A percentile compares a stretch with the other conserved stretches of the same genome.
Conservation (phyloP, 2,797 vertebrate genomes). For the Halcyon badia region DNA sequence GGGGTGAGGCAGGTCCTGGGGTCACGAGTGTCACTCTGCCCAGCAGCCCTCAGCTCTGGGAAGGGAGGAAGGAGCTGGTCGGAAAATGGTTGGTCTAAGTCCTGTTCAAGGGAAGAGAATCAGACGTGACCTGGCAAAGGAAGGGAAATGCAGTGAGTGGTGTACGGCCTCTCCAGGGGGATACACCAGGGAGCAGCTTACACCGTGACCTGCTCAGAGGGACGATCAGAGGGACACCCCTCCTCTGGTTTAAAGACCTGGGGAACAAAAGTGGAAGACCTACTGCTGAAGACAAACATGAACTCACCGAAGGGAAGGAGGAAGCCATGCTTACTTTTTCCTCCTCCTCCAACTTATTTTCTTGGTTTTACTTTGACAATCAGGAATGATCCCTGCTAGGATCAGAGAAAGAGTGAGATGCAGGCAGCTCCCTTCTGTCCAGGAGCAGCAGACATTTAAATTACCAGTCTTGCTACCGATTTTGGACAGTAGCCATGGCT, state of each 20-base stretch:
- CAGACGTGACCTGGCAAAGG: neutral
- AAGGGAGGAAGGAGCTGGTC: neutral
- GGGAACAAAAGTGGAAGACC: neutral
- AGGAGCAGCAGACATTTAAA: constrained; percentile 30
- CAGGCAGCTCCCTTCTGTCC: neutral
- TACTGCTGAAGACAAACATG: neutral
- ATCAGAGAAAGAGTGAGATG: neutral
- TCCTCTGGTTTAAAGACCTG: neutral
- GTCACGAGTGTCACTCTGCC: accelerated
- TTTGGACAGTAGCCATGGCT: constrained; percentile 29
- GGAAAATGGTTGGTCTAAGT: neutral
- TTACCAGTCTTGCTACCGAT: neutral
- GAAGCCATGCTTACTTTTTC: neutral
- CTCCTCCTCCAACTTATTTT: neutral
- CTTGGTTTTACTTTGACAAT: neutral
- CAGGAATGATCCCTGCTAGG: neutral
- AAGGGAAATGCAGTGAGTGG: neutral
- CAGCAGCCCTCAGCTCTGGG: neutral
- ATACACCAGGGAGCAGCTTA: constrained; percentile 26
- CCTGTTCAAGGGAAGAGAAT: neutral
- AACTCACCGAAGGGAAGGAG: neutral
- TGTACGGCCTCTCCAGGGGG: accelerated
- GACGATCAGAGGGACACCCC: neutral
- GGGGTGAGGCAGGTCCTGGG: accelerated
- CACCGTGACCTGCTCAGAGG: neutral